These are phyloP conservation scores for Stratiolaelaps scimitus DNA, from an alignment of 1,140 invertebrate species.

Conservation along the genomic window DNA sequence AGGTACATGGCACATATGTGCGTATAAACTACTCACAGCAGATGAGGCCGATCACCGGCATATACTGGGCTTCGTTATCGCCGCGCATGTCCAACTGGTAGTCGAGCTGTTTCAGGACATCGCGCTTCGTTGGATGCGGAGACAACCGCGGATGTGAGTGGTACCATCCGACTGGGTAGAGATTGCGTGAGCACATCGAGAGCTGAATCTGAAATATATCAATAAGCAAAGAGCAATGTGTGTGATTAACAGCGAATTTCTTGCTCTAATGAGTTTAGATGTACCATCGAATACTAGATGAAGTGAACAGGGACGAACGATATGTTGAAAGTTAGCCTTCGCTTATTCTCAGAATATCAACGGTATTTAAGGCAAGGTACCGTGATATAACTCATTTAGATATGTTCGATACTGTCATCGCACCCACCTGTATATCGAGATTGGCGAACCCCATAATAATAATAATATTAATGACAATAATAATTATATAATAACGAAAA, in stretches of 20 bases:
- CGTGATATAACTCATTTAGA: too few species aligned
- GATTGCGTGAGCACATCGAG: conserved; percentile 61
- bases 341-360: too few species aligned
- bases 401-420: too few species aligned
- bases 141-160: conserved; percentile 83
- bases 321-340: too few species aligned
- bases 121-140: conserved; percentile 71
- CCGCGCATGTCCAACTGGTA: conserved; percentile 91
- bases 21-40: conserved; percentile 52
- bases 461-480: too few species aligned
- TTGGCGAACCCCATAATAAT: too few species aligned
- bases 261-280: too few species aligned
- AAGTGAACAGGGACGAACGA: conserved; percentile 38
- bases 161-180: conserved; percentile 83
- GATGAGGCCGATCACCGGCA: conserved; percentile 81
- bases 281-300: too few species aligned
- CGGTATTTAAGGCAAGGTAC: too few species aligned
- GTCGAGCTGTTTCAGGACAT: conserved; percentile 80
- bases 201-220: conserved; percentile 56
- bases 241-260: conserved; percentile 46
- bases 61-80: conserved; percentile 69
- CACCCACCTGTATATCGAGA: too few species aligned
- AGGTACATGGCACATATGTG: conserved; percentile 29
- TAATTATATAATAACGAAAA: too few species aligned
- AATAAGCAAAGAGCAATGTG: conserved; percentile 39